Percentiles rank a stretch among this genome's conserved stretches.
Evolutionary conservation across 2,888 invertebrate species (phyloP).

Genomic region (Dioctria linearis): DNA sequence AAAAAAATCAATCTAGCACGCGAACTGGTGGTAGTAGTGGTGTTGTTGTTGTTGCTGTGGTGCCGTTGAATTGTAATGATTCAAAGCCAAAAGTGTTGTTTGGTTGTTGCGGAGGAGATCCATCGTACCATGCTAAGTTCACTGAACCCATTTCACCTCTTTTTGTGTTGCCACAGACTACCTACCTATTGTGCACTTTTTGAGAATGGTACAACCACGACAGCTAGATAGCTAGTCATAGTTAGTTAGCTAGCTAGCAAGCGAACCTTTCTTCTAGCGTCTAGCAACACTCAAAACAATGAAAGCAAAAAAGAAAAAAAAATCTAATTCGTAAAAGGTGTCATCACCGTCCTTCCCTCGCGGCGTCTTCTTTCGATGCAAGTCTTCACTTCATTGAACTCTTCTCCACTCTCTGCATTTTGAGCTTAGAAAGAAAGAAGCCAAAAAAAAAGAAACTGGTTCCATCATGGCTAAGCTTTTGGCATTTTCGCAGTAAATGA

Average conservation of each 20-base stretch:
- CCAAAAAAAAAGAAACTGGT: neutral
- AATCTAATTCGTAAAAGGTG: neutral
- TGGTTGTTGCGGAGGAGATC: slow-evolving; percentile 31
- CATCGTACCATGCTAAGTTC: slow-evolving; percentile 18
- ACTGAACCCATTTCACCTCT: slow-evolving; percentile 31
- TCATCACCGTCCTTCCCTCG: neutral
- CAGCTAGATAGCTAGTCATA: too few species aligned
- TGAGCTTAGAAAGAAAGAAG: neutral
- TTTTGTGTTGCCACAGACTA: neutral
- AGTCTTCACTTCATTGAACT: neutral
- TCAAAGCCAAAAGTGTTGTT: neutral
- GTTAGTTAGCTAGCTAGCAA: neutral
- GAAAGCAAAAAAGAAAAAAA: neutral
- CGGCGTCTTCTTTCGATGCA: neutral
- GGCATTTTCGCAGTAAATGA: neutral
- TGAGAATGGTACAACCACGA: neutral
- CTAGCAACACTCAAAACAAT: neutral
- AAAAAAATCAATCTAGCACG: slow-evolving; percentile 7
- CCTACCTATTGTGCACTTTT: neutral
- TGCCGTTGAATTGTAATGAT: neutral
- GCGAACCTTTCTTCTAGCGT: neutral
- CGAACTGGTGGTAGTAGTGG: neutral
- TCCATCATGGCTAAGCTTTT: neutral
- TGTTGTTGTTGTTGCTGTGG: neutral
- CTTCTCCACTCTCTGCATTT: neutral